Percentiles rank a stretch among this genome's conserved stretches.
These are phyloP conservation scores for Seriola aureovittata DNA, from an alignment of 2,113 vertebrate genomes.

Conservation along the genomic window DNA sequence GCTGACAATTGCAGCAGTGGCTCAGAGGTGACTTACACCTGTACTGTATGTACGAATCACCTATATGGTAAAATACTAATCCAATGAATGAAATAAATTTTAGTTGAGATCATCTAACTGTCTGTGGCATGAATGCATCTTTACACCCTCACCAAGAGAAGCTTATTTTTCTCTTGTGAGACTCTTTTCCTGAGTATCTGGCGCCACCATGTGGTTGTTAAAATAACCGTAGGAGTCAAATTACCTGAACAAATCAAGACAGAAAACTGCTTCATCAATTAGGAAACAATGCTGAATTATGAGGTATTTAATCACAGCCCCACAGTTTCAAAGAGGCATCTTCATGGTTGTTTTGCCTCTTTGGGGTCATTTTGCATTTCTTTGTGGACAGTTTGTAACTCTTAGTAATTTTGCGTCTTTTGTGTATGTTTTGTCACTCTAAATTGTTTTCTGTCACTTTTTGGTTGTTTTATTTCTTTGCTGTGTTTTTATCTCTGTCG, in stretches of 20 bases:
- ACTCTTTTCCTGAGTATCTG: constrained; percentile 15
- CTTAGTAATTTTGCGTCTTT: no score
- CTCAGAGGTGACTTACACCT: background rate
- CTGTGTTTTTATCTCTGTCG: no score
- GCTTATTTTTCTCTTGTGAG: background rate
- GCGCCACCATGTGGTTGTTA: constrained; percentile 50
- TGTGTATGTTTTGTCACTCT: no score
- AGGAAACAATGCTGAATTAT: background rate
- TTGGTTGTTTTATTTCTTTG: no score
- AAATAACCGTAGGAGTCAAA: background rate
- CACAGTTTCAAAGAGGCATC: no score
- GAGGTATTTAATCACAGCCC: background rate
- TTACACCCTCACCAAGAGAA: background rate
- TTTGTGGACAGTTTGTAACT: no score
- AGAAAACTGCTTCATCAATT: background rate
- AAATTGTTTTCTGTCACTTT: no score
- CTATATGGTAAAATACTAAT: background rate
- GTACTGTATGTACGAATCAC: background rate
- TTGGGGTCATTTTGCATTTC: no score
- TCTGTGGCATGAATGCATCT: background rate
- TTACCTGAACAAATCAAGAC: background rate
- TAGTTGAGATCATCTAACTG: background rate
- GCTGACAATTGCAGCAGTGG: constrained; percentile 36
- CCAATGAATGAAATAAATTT: background rate
- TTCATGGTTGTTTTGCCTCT: no score